A percentile compares a stretch with the other conserved stretches of the same genome.
Evolutionary conservation across 2,888 invertebrate genomes (phyloP).

Genomic region (Alviniconcha strummeri): DNA sequence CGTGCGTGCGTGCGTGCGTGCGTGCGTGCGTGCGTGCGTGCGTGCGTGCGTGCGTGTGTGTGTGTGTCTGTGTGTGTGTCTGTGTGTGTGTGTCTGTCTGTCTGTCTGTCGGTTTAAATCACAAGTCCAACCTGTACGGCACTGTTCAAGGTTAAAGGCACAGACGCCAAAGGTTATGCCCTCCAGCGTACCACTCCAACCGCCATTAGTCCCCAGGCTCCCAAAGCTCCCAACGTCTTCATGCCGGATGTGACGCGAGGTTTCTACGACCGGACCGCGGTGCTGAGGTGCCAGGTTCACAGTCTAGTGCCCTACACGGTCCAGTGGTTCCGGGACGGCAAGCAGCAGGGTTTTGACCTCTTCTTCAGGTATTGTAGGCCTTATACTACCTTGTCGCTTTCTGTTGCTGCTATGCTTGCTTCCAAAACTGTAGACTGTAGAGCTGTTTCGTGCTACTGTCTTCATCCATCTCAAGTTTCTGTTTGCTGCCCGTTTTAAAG

Average conservation of each 20-base stretch:
- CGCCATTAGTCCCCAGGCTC: constrained; percentile 79
- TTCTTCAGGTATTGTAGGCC: constrained; percentile 66
- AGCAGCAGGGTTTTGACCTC: constrained; percentile 71
- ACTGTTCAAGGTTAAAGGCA: constrained; percentile 78
- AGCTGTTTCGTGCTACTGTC: no score
- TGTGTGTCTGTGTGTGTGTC: no score
- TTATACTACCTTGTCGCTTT: constrained; percentile 29
- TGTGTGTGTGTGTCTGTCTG: no score
- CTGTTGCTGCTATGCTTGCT: neutral
- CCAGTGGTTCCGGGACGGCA: constrained; percentile 76
- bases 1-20: no score
- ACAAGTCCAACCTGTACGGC: no score
- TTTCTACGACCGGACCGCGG: constrained; percentile 76
- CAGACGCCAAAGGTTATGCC: constrained; percentile 79
- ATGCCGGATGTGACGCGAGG: constrained; percentile 72
- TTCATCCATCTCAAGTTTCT: no score
- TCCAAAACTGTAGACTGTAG: neutral
- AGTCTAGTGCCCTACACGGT: constrained; percentile 80
- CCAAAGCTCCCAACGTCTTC: constrained; percentile 78
- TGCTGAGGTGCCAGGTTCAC: constrained; percentile 78
- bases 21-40: no score
- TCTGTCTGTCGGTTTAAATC: no score
- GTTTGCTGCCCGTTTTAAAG: no score
- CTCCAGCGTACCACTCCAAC: constrained; percentile 81
- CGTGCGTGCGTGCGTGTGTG: no score